Percentiles rank a stretch among this genome's conserved stretches.
Conservation (phyloP, 2,113 vertebrate species). For the Oncorhynchus mykiss region DNA sequence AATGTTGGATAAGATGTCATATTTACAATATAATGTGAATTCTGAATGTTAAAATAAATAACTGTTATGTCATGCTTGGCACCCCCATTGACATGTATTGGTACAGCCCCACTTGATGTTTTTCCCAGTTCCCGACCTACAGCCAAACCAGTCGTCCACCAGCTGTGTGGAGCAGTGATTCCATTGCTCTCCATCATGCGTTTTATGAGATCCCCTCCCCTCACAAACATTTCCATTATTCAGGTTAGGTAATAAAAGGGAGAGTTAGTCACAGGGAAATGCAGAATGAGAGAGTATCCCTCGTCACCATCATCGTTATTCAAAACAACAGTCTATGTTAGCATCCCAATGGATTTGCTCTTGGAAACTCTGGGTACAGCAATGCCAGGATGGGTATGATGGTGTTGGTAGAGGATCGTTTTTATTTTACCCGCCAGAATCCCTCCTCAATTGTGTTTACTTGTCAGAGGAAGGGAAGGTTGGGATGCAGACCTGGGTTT, state of each 20-base stretch:
- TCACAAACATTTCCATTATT: slow-evolving; percentile 25
- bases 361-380: slow-evolving; percentile 40
- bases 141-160: slow-evolving; percentile 44
- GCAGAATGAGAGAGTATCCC: slow-evolving; percentile 21
- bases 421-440: slow-evolving; percentile 24
- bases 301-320: slow-evolving; percentile 45
- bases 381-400: slow-evolving; percentile 14
- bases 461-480: slow-evolving; percentile 50
- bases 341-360: slow-evolving; percentile 14
- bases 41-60: slow-evolving; percentile 58
- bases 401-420: not conserved
- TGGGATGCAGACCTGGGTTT: slow-evolving; percentile 55
- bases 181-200: slow-evolving; percentile 45
- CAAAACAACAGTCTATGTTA: slow-evolving; percentile 36
- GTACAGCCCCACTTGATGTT: slow-evolving; percentile 46
- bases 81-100: slow-evolving; percentile 23
- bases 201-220: slow-evolving; percentile 47
- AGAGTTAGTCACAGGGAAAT: slow-evolving; percentile 23
- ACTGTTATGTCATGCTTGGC: slow-evolving; percentile 64
- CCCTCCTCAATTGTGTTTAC: slow-evolving; percentile 40
- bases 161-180: slow-evolving; percentile 52
- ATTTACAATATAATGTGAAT: slow-evolving; percentile 16
- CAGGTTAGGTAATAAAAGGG: slow-evolving; percentile 49
- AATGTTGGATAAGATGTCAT: slow-evolving; percentile 13
- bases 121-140: slow-evolving; percentile 46